Evolutionary conservation across 2,113 vertebrate genomes (phyloP).

Genomic region (Turnix velox): DNA sequence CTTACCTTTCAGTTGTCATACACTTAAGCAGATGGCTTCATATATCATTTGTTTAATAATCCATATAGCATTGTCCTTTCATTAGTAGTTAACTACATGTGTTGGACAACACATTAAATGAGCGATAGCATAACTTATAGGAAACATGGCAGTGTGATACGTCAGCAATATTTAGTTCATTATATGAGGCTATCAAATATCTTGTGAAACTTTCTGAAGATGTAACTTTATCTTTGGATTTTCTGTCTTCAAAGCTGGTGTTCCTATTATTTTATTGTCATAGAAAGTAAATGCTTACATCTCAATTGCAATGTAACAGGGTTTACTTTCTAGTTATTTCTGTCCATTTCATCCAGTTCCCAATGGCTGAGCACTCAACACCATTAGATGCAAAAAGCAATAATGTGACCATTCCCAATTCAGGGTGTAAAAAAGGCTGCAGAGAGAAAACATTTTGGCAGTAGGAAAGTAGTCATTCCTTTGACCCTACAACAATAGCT

Average conservation of each 20-base stretch:
- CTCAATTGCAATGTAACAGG: not conserved
- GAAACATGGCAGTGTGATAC: not conserved
- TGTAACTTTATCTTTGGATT: not conserved
- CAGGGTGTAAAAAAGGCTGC: not conserved
- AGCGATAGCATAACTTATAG: not conserved
- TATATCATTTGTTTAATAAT: constrained; percentile 46
- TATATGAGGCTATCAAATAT: not conserved
- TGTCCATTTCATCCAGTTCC: not conserved
- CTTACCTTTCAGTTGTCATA: not conserved
- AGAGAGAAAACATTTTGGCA: not conserved
- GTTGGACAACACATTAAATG: not conserved
- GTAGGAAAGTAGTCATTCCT: not conserved
- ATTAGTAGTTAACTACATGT: not conserved
- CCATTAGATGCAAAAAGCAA: not conserved
- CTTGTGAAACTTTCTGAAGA: not conserved
- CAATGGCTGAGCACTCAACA: not conserved
- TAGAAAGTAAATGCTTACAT: not conserved
- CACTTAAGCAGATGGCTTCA: not conserved
- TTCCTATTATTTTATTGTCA: not conserved
- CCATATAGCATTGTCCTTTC: not conserved
- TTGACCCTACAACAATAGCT: not conserved
- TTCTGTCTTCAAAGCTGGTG: not conserved
- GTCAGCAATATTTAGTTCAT: not conserved
- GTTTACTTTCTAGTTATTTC: not conserved
- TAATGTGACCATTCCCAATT: not conserved